These are phyloP conservation scores for Pandemis cinnamomeana DNA, from an alignment of 2,888 invertebrate genomes.

Conservation along the genomic window DNA sequence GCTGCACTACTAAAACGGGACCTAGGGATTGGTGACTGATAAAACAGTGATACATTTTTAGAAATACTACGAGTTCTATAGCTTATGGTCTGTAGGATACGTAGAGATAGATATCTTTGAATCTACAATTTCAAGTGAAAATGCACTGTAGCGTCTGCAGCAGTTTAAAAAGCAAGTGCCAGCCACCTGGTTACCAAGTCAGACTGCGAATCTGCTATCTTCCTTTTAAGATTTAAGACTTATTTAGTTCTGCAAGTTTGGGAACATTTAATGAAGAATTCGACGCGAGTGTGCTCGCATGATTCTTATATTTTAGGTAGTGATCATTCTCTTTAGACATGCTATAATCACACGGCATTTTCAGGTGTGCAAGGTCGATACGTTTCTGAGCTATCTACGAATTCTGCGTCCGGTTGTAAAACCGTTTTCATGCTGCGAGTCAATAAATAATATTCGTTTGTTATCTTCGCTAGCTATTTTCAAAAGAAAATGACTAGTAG, in stretches of 20 bases:
- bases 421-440: slow-evolving; percentile 19
- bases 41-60: slow-evolving; percentile 9
- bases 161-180: not conserved
- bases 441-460: slow-evolving; percentile 43
- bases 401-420: slow-evolving; percentile 24
- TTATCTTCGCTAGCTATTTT: slow-evolving; percentile 76
- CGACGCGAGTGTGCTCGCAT: no score
- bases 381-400: slow-evolving; percentile 4
- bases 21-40: not conserved
- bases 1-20: not conserved
- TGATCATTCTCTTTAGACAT: no score
- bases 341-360: not conserved
- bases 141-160: not conserved
- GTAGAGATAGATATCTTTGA: not conserved
- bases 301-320: no score
- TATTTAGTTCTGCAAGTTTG: not conserved
- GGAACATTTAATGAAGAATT: no score
- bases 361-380: not conserved
- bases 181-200: not conserved
- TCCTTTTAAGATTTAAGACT: not conserved
- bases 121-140: not conserved
- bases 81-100: slow-evolving; percentile 2
- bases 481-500: slow-evolving; percentile 82
- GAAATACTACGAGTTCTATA: slow-evolving; percentile 22
- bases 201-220: not conserved